A percentile compares a stretch with the other conserved stretches of the same genome.
Evolutionary conservation across 2,888 invertebrate species (phyloP).

Genomic region (Drepana falcataria): DNA sequence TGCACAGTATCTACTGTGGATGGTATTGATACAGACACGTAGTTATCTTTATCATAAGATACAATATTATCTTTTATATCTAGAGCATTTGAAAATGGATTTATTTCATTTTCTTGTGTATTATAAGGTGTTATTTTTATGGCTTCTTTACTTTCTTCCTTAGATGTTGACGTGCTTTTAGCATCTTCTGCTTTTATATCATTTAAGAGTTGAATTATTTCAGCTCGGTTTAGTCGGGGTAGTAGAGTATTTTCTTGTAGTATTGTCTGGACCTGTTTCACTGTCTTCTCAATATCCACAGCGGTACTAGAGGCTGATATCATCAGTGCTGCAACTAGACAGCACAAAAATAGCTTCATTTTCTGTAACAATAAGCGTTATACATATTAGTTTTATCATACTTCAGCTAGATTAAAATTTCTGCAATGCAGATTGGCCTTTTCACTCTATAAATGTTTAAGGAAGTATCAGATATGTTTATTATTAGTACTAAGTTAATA

Average conservation of each 20-base stretch:
- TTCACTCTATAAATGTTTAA: no score
- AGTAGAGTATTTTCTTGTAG: constrained; percentile 79
- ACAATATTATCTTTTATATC: constrained; percentile 25
- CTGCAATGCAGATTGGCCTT: no score
- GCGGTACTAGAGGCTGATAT: constrained; percentile 35
- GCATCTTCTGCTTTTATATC: constrained; percentile 80
- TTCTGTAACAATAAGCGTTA: constrained; percentile 46
- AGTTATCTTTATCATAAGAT: constrained; percentile 16
- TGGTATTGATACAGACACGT: constrained; percentile 20
- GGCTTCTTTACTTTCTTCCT: constrained; percentile 27
- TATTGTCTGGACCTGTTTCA: constrained; percentile 83
- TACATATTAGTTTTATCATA: neutral
- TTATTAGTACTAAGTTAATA: no score
- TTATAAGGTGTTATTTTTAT: constrained; percentile 31
- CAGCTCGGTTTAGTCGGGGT: constrained; percentile 80
- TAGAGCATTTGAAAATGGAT: constrained; percentile 20
- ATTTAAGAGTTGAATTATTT: constrained; percentile 82
- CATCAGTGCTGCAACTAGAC: constrained; percentile 37
- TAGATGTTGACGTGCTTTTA: constrained; percentile 40
- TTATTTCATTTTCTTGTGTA: constrained; percentile 47
- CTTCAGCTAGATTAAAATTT: no score
- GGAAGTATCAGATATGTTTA: no score
- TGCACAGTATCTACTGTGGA: neutral
- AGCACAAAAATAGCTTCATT: constrained; percentile 59
- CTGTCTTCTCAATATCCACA: constrained; percentile 79